Evolutionary conservation across 2,888 invertebrate species (phyloP), one percentile per base, ranked within the genome.

Genomic region (Pogonocherus hispidulus): DNA sequence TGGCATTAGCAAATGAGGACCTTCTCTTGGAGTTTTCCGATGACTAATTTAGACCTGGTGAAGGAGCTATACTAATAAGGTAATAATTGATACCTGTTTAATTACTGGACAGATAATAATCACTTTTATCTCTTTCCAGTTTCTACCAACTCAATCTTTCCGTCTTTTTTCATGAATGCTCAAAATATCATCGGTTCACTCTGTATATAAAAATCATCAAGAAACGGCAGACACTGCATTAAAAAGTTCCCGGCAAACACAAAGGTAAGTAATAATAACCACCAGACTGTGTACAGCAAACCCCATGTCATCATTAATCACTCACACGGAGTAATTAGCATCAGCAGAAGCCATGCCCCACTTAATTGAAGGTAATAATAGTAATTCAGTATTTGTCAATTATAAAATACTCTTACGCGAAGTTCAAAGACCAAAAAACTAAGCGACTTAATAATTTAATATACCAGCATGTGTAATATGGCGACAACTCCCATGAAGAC

Each of bases 401-500:
- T 57, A 44, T 23, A 4, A 35, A 41, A 37, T 37, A 22, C 35
- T 35, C 46, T 23, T 57, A 44, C 14, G 44, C 16, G 44, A 22
- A 44, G 14, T 20, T 19, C 22, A 14, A 41, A 44, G 18, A 57
- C 32, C 27, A 14, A n/a, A 41, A 18, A 57, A 57, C 57, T 23
- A 23, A 20, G 23, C 27, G 27, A 4, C 27, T 59, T 47, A 47
- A 47, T 59, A 59, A 59, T 59, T 59, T 27, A 59, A 47, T 59
- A 20, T 59, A 62, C 62, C 51, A 62, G 35, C 62, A 62, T 62
- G 62, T 62, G 49, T 47, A 37, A 62, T 62, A 62, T 51, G 62
- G 62, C 51, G 62, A 62, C 62, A 46, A 51, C 51, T 49, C 62
- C 62, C 62, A 37, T 51, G 51, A 51, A 62, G 51, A 62, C 51